Base-by-base conservation (phyloP, 2,797 vertebrate genomes). In the Intellagama lesueurii region DNA sequence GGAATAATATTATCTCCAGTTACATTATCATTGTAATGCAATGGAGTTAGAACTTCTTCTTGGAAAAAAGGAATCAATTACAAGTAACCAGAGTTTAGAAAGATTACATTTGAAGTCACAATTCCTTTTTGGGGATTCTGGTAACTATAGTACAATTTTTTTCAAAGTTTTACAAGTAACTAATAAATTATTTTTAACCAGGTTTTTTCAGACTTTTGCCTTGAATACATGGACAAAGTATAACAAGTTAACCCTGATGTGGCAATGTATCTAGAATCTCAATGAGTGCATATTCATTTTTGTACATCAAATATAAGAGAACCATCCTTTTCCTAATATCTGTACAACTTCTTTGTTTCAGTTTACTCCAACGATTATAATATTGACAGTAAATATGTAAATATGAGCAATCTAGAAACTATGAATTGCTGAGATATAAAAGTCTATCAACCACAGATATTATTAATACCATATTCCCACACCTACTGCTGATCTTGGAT, bases 401-500 rank as follows among this genome's bases (percentile, higher is more conserved):
- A 7, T 4, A 78, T 68, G 40, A 1, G 35, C 14, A 75, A 44
- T 66, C 70, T 44, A 86, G 7, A 22, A 83, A 75, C 1, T 22
- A 12, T 30, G 24, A n/a, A 68, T 19, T 72, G 11, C 32, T 68
- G 7, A 40, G 69, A 32, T 89, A 47, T 80, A 90, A 91, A 88
- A 11, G 64, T 82, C 56, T 24, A 81, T 17, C 64, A 83, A 40
- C 56, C 22, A 66, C 52, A 87, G 44, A 52, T 44, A 81, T 64
- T 19, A n/a, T 24, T 80, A 8, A 30, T 77, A 12, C 66, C 17
- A 28, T 19, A 49, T 30, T 88, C 66, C 11, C n/a, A 44, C 4
- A 52, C 47, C 24, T 56, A 28, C 9, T 66, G 19, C 30, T 52
- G 32, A n/a, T 40, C 17, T 77, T 1, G n/a, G 11, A 52, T 11